phyloP scores from a whole-genome alignment of 2,113 vertebrate species.

The Cariama cristata region DNA sequence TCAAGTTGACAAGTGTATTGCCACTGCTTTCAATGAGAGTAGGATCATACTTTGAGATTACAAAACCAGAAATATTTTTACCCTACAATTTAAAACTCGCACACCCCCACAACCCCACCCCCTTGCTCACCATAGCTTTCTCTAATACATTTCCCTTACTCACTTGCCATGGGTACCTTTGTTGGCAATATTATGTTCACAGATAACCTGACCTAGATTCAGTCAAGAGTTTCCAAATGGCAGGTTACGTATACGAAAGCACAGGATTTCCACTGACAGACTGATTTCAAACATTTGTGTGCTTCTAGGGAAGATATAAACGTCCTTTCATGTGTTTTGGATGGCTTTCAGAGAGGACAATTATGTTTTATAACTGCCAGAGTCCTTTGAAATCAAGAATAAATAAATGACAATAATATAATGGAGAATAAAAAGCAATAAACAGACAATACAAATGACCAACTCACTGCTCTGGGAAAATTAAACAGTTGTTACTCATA shows the following conservation, averaged over 20 bases:
- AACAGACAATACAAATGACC: not conserved
- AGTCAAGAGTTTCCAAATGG: not conserved
- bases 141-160: not conserved
- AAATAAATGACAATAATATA: not conserved
- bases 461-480: not conserved
- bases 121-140: not conserved
- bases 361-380: not conserved
- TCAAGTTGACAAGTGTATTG: not conserved
- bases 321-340: not conserved
- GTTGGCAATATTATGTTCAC: not conserved
- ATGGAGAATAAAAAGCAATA: not conserved
- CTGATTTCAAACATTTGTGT: not conserved
- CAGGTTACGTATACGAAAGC: not conserved
- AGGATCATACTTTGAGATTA: not conserved
- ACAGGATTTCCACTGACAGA: not conserved
- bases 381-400: slow-evolving; percentile 9
- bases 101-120: no score
- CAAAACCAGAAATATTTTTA: not conserved
- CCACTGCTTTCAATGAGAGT: not conserved
- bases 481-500: not conserved
- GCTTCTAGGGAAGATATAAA: not conserved
- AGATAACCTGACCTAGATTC: not conserved
- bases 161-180: not conserved
- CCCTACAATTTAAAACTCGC: not conserved
- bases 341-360: not conserved